Conservation (phyloP, 2,888 invertebrate genomes). For the Oxytorus armatus region DNA sequence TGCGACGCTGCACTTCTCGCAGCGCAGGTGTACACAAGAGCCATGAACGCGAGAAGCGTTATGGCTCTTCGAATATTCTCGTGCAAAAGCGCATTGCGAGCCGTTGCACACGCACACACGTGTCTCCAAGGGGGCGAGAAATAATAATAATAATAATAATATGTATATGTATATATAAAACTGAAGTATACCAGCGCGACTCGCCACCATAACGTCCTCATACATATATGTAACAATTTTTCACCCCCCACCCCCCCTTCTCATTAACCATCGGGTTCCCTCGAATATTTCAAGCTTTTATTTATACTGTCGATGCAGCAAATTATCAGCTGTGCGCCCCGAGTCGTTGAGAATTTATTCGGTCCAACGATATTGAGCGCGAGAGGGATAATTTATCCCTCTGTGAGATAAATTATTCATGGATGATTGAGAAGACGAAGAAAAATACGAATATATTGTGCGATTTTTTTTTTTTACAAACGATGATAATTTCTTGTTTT, state of each 20-base stretch:
- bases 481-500: background rate
- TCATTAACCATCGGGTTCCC: conserved; percentile 47
- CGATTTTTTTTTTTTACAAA: background rate
- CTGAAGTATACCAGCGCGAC: conserved; percentile 28
- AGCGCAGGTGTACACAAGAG: conserved; percentile 61
- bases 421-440: background rate
- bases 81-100: conserved; percentile 43
- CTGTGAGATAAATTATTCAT: background rate
- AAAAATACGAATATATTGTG: background rate
- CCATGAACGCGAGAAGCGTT: conserved; percentile 54
- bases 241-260: conserved; percentile 6
- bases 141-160: conserved; percentile 25
- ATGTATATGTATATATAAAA: conserved; percentile 18
- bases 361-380: background rate
- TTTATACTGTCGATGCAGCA: conserved; percentile 36
- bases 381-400: background rate
- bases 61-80: conserved; percentile 23
- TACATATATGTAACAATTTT: background rate
- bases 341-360: conserved; percentile 46
- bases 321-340: conserved; percentile 53
- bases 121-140: conserved; percentile 43
- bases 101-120: conserved; percentile 35
- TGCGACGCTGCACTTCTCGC: conserved; percentile 44
- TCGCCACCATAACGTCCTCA: conserved; percentile 32
- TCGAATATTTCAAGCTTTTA: conserved; percentile 9